Conservation (phyloP, 2,888 invertebrate species). For the Spatulosminthurus flaviceps region DNA sequence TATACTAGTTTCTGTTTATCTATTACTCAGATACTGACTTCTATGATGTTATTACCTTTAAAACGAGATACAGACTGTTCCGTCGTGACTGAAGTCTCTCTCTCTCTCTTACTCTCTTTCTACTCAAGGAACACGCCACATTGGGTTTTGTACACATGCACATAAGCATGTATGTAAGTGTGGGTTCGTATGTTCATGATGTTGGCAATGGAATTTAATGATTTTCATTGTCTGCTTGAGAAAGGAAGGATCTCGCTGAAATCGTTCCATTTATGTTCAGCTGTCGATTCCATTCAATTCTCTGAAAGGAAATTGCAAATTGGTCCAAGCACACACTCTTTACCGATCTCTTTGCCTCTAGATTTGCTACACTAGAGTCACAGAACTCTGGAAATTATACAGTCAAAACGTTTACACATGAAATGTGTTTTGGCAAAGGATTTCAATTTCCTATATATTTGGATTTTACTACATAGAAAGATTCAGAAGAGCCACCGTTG, state of each 20-base stretch:
- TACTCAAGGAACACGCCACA: neutral
- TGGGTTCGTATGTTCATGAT: neutral
- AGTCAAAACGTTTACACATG: neutral
- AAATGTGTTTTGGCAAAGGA: neutral
- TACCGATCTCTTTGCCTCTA: neutral
- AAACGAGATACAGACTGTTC: too few relatives aligned
- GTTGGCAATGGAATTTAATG: constrained; percentile 11
- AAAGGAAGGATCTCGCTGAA: constrained; percentile 18
- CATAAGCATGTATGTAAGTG: neutral
- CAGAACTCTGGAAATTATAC: neutral
- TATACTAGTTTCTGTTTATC: too few relatives aligned
- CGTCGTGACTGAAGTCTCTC: neutral
- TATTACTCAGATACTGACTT: too few relatives aligned
- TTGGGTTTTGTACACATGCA: too few relatives aligned
- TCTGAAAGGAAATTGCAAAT: constrained; percentile 25
- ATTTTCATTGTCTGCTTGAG: constrained; percentile 15
- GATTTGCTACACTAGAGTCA: too few relatives aligned
- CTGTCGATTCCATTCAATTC: constrained; percentile 19
- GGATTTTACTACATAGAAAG: too few relatives aligned
- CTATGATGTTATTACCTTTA: too few relatives aligned
- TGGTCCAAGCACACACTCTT: neutral
- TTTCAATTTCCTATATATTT: neutral
- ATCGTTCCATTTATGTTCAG: constrained; percentile 12
- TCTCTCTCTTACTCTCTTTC: neutral
- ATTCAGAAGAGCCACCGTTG: too few relatives aligned